phyloP scores from a whole-genome alignment of 2,113 vertebrate genomes.

The Microtus montanus region DNA sequence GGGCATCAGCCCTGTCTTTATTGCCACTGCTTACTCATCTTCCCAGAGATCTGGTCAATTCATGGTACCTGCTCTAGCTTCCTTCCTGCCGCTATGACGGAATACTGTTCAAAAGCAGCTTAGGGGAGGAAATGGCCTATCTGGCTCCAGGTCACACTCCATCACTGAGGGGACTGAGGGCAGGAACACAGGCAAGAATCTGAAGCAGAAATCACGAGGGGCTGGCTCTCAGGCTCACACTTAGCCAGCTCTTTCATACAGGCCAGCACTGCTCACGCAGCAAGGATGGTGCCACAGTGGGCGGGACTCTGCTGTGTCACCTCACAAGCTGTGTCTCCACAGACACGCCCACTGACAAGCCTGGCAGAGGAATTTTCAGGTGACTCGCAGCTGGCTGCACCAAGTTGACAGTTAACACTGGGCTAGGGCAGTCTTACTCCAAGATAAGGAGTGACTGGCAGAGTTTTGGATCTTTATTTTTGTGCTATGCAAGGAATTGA shows the following conservation, averaged over 20 bases:
- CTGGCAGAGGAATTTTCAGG: background rate
- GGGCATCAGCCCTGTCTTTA: rapidly evolving
- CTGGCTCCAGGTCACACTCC: background rate
- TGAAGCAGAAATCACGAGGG: background rate
- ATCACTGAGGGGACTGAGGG: background rate
- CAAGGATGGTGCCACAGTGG: background rate
- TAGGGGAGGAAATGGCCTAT: background rate
- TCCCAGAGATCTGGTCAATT: background rate
- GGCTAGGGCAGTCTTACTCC: background rate
- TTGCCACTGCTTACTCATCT: rapidly evolving
- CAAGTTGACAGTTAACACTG: background rate
- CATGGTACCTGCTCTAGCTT: background rate
- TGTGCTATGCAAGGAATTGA: background rate
- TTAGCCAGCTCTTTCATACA: background rate
- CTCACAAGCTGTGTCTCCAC: background rate
- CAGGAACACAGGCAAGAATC: background rate
- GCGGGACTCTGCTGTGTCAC: background rate
- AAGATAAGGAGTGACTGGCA: rapidly evolving
- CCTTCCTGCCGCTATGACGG: background rate
- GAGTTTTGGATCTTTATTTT: background rate
- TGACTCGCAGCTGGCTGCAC: background rate
- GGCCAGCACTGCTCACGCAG: background rate
- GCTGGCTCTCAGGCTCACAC: background rate
- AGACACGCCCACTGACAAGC: background rate
- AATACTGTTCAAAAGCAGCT: background rate